Evolutionary conservation across 35 echinoderm and acorn worm species (phyloP), one percentile per base, ranked within the genome.

Genomic region (Heliocidaris tuberculata): DNA sequence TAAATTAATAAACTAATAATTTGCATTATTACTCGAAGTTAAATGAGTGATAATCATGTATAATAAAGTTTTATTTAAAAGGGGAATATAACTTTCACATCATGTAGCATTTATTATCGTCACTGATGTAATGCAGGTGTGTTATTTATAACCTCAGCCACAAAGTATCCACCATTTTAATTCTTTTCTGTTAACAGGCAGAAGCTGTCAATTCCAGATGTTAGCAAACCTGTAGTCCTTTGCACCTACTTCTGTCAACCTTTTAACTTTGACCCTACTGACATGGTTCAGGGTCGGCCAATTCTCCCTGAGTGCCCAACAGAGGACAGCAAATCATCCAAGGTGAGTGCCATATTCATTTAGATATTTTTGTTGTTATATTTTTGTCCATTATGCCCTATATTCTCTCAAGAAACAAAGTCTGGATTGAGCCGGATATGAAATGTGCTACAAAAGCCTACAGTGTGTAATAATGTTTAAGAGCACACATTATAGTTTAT

Each of bases 181-280:
- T 24, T 71, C 4, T 27, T 71, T 27, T 78, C 19, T 27, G 32
- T 50, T 30, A 94, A 10, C 24, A 97, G 96, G 96, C 96, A 97
- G 92, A 97, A 95, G 32, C 89, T 96, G 94, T 94, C 90, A 10
- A 52, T 96, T 30, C 96, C 96, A 9, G 60, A 94, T 50, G 94
- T 94, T 31, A 92, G 78, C 32, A 86, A 97, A 49, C 93, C 96
- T 47, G 95, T 97, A 49, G 85, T 97, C 50, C 90, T 97, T 24
- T 97, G 95, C 48, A 97, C 96, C 9, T 95, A 97, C 90, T 97
- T 95, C 47, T 97, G 96, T 85, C 96, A 94, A 56, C 30, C 94
- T 30, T 31, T 96, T 70, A 95, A 94, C 91, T n/a, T 48, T 59
- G 91, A 93, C 29, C 31, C 31, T 19, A 11, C 16, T 32, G 32